These are phyloP conservation scores for Psilanteris sp. DNA, from an alignment of 1,140 invertebrate species.

Conservation along the genomic window DNA sequence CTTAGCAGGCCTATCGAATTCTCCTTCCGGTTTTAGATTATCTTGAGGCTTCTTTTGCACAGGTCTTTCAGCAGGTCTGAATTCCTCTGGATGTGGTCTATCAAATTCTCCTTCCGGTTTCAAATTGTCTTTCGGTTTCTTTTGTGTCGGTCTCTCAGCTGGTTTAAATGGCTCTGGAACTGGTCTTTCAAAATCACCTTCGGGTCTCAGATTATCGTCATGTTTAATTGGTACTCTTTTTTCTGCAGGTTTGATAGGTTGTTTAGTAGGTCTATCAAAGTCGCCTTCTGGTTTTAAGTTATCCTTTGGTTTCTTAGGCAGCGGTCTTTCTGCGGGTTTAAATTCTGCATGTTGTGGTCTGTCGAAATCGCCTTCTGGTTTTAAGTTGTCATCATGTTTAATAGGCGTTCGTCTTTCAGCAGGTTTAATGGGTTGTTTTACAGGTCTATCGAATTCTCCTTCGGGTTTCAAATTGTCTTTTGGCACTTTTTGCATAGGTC, in stretches of 20 bases:
- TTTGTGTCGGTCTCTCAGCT: conserved; percentile 80
- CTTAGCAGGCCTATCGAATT: too few relatives aligned
- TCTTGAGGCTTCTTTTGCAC: conserved; percentile 72
- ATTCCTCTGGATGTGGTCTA: conserved; percentile 45
- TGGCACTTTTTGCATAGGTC: too few relatives aligned
- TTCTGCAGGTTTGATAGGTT: conserved; percentile 79
- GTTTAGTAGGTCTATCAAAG: conserved; percentile 74
- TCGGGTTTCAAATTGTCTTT: conserved; percentile 79
- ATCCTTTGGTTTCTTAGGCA: conserved; percentile 80
- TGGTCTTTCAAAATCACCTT: conserved; percentile 82
- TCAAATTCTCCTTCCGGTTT: conserved; percentile 83
- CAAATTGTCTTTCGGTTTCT: conserved; percentile 81
- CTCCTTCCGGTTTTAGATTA: conserved; percentile 68
- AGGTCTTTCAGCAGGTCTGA: too few relatives aligned
- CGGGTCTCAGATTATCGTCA: conserved; percentile 80
- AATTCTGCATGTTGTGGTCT: conserved; percentile 78
- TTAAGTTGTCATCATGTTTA: conserved; percentile 80
- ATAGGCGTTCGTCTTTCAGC: conserved; percentile 79
- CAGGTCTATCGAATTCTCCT: conserved; percentile 71
- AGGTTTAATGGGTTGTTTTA: conserved; percentile 77
- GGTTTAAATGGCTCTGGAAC: conserved; percentile 80
- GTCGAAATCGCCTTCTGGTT: conserved; percentile 83
- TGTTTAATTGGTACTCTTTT: conserved; percentile 76
- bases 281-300: conserved; percentile 82
- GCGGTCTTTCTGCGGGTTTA: conserved; percentile 81